Conservation (phyloP, 2,888 invertebrate species). For the Heliconius ismenius region DNA sequence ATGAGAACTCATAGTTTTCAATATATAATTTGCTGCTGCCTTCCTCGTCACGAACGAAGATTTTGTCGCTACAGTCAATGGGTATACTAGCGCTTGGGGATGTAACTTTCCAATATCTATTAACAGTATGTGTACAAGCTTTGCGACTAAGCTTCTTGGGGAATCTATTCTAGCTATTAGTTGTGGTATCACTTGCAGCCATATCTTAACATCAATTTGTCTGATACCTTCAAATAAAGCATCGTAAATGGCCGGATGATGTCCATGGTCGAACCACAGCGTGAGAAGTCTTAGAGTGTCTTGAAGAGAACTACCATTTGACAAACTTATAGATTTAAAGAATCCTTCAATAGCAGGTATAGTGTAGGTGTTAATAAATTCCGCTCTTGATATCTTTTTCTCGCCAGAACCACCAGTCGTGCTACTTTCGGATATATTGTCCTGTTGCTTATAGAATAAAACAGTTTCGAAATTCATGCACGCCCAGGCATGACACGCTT, state of each 20-base stretch:
- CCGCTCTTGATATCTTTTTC: conserved; percentile 70
- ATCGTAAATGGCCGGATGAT: conserved; percentile 95
- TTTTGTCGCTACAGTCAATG: conserved; percentile 97
- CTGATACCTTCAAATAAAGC: conserved; percentile 95
- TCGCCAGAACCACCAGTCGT: conserved; percentile 71
- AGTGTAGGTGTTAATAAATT: conserved; percentile 83
- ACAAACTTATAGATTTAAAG: conserved; percentile 95
- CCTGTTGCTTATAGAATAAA: conserved; percentile 81
- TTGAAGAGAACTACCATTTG: conserved; percentile 95
- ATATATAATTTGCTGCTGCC: conserved; percentile 95
- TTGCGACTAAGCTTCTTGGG: conserved; percentile 91
- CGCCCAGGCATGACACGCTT: conserved; percentile 99
- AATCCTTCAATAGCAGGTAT: conserved; percentile 97
- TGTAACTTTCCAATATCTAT: conserved; percentile 98
- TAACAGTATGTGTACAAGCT: conserved; percentile 94
- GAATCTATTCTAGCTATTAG: conserved; percentile 99
- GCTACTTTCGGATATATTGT: conserved; percentile 73
- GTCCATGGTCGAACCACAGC: conserved; percentile 98
- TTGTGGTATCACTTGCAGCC: conserved; percentile 99
- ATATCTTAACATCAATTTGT: conserved; percentile 97
- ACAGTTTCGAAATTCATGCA: conserved; percentile 99
- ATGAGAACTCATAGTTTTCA: conserved; percentile 97
- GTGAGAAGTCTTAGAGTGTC: conserved; percentile 96
- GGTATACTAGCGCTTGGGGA: conserved; percentile 98
- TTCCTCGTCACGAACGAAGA: conserved; percentile 91